phyloP scores from a whole-genome alignment of 2,888 invertebrate species.

The Xestia rhomboidea region DNA sequence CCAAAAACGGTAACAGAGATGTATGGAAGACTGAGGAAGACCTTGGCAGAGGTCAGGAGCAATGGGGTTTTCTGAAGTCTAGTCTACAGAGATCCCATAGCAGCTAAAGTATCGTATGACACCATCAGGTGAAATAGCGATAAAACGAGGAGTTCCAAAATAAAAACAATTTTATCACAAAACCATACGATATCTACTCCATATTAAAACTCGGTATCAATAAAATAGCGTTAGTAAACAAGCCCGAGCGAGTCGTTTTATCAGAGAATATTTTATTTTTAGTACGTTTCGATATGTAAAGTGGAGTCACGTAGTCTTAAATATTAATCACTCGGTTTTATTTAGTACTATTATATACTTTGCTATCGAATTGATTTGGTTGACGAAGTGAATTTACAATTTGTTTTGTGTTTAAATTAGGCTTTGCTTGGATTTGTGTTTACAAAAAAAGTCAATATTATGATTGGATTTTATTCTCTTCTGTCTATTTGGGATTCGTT shows the following conservation, averaged over 20 bases:
- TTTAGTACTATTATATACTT: slow-evolving; percentile 42
- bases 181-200: slow-evolving; percentile 9
- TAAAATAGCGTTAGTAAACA: slow-evolving; percentile 36
- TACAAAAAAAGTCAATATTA: not conserved
- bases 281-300: slow-evolving; percentile 19
- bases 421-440: not conserved
- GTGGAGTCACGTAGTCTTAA: slow-evolving; percentile 12
- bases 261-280: slow-evolving; percentile 37
- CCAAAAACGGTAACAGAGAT: not conserved
- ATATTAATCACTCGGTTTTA: slow-evolving; percentile 53
- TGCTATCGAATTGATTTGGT: slow-evolving; percentile 36
- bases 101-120: not conserved
- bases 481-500: not conserved
- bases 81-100: not conserved
- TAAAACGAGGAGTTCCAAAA: not conserved
- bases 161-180: not conserved
- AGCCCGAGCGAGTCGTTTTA: slow-evolving; percentile 15
- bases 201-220: slow-evolving; percentile 2
- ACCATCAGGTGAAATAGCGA: not conserved
- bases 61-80: not conserved
- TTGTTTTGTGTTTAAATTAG: slow-evolving; percentile 4
- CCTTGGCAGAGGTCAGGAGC: not conserved
- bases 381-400: slow-evolving; percentile 16
- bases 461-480: not conserved
- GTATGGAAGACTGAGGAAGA: too few relatives aligned